Percentiles rank a stretch among this genome's conserved stretches.
Conservation (phyloP, 1,140 invertebrate species). For the Cotesia typhae region DNA sequence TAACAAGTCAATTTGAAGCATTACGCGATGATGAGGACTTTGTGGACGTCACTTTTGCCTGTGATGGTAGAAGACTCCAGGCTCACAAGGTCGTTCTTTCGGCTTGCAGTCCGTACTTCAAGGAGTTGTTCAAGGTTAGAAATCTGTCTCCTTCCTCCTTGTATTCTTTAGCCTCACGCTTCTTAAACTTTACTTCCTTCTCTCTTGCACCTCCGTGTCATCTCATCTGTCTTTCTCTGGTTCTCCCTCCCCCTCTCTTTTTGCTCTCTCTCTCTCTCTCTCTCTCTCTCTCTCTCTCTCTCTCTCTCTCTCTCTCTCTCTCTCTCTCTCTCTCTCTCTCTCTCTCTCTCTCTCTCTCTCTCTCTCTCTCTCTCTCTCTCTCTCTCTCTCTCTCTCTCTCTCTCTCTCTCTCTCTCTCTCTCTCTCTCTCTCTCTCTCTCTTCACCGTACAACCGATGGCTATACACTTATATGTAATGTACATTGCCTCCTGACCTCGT, state of each 20-base stretch:
- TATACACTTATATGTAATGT: conserved; percentile 33
- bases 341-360: conserved; percentile 19
- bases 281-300: conserved; percentile 38
- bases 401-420: no score
- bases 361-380: conserved; percentile 3
- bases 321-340: conserved; percentile 30
- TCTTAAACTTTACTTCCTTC: conserved; percentile 10
- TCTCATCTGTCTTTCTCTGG: conserved; percentile 17
- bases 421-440: conserved; percentile 29
- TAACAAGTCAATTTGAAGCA: conserved; percentile 82
- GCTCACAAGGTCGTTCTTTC: conserved; percentile 55
- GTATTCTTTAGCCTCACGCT: conserved; percentile 38
- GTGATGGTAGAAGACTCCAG: conserved; percentile 78
- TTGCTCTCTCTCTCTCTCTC: conserved; percentile 35
- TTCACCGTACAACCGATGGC: conserved; percentile 31
- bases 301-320: conserved; percentile 37
- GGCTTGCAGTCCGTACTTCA: conserved; percentile 75
- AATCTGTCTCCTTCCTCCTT: conserved; percentile 45
- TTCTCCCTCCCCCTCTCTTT: conserved; percentile 7
- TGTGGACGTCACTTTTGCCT: conserved; percentile 84
- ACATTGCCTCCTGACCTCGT: conserved; percentile 37
- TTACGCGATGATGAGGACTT: conserved; percentile 82
- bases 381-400: conserved; percentile 13
- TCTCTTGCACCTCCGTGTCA: neutral
- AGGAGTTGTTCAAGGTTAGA: conserved; percentile 83